Conservation (phyloP, 2,888 invertebrate species). For the Asteroscopus sphinx region DNA sequence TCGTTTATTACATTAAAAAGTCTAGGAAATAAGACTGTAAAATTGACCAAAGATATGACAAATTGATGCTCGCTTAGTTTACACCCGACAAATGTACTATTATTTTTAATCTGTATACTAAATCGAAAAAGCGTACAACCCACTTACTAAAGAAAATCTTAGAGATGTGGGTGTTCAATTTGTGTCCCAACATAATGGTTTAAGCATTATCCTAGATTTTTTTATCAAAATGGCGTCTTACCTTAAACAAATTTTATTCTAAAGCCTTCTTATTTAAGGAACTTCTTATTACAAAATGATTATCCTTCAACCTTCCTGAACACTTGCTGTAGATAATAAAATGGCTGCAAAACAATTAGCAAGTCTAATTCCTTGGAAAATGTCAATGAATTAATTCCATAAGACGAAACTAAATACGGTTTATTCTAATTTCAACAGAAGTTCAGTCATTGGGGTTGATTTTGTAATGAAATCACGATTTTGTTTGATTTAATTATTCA, state of each 20-base stretch:
- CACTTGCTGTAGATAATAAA: constrained; percentile 1
- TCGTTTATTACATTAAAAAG: no score
- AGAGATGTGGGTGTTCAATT: constrained; percentile 4
- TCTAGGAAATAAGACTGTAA: no score
- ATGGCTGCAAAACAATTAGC: constrained; percentile 8
- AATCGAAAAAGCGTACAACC: not conserved
- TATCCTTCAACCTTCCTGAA: not conserved
- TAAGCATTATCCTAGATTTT: not conserved
- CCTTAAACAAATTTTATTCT: not conserved
- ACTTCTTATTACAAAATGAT: not conserved
- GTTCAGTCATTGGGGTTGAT: not conserved
- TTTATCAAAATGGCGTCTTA: not conserved
- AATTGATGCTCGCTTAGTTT: no score
- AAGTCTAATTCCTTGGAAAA: constrained; percentile 4
- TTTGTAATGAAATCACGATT: constrained; percentile 13
- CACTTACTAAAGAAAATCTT: not conserved
- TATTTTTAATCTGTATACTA: not conserved
- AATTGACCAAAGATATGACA: no score
- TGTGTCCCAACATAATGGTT: not conserved
- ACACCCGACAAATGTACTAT: no score
- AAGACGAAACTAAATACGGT: constrained; percentile 13
- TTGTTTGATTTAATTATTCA: constrained; percentile 1
- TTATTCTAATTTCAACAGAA: constrained; percentile 20
- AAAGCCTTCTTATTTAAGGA: not conserved
- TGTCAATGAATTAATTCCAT: constrained; percentile 22